Conservation (phyloP, 2,797 vertebrate genomes). For the Halcyon chelicuti region DNA sequence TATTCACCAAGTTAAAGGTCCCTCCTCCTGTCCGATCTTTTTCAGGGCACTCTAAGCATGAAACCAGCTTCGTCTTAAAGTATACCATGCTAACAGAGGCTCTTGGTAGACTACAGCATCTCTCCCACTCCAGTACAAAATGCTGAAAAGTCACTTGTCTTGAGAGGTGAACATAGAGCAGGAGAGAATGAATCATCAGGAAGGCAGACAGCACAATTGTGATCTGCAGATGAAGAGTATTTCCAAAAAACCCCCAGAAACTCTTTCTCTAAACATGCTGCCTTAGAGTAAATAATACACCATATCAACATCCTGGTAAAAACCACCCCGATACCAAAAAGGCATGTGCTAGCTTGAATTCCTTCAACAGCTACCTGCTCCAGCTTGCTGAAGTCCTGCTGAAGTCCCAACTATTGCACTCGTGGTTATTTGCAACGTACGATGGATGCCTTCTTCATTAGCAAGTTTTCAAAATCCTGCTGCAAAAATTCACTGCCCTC, state of each 20-base stretch:
- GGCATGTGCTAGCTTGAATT: not conserved
- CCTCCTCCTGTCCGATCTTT: not conserved
- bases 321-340: not conserved
- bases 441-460: not conserved
- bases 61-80: not conserved
- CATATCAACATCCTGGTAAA: not conserved
- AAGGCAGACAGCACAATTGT: not conserved
- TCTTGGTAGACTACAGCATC: not conserved
- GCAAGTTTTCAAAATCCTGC: constrained; percentile 31
- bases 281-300: not conserved
- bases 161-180: not conserved
- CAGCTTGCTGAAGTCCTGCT: not conserved
- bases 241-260: not conserved
- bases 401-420: not conserved
- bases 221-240: not conserved
- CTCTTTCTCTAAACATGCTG: not conserved
- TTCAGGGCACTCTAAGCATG: not conserved
- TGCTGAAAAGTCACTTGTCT: accelerated
- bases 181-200: not conserved
- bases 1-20: not conserved
- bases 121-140: not conserved
- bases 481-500: constrained; percentile 21
- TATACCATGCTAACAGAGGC: not conserved
- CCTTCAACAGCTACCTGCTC: not conserved
- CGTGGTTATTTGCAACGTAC: not conserved